phyloP scores from a whole-genome alignment of 2,797 vertebrate species.

The Nasua narica region DNA sequence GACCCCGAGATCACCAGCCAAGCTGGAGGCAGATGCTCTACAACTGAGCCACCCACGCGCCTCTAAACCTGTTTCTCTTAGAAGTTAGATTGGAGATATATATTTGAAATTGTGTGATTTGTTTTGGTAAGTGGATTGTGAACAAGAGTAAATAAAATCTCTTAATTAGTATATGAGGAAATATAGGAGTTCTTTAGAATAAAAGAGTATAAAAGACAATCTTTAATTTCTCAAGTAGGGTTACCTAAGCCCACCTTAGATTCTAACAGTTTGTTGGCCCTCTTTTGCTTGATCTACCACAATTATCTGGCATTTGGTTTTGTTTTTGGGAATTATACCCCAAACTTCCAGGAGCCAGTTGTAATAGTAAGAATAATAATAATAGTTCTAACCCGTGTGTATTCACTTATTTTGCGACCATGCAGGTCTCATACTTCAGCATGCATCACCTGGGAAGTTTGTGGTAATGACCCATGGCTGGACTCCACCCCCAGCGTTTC shows the following conservation, averaged over 20 bases:
- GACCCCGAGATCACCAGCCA: no score
- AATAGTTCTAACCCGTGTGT: background rate
- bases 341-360: background rate
- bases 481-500: background rate
- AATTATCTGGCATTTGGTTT: background rate
- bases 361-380: background rate
- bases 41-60: no score
- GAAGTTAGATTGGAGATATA: background rate
- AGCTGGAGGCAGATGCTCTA: no score
- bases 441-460: background rate
- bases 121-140: background rate
- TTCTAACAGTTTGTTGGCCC: background rate
- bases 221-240: background rate
- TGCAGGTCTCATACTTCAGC: background rate
- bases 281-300: background rate
- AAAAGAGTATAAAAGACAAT: background rate
- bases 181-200: background rate
- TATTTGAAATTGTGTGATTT: background rate
- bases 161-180: background rate
- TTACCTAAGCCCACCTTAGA: background rate
- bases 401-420: background rate
- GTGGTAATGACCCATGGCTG: background rate
- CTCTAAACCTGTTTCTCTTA: background rate
- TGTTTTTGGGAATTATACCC: background rate
- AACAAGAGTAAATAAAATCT: background rate